A percentile compares a stretch with the other conserved stretches of the same genome.
Conservation (phyloP, 2,797 vertebrate species). For the Bradypus variegatus region DNA sequence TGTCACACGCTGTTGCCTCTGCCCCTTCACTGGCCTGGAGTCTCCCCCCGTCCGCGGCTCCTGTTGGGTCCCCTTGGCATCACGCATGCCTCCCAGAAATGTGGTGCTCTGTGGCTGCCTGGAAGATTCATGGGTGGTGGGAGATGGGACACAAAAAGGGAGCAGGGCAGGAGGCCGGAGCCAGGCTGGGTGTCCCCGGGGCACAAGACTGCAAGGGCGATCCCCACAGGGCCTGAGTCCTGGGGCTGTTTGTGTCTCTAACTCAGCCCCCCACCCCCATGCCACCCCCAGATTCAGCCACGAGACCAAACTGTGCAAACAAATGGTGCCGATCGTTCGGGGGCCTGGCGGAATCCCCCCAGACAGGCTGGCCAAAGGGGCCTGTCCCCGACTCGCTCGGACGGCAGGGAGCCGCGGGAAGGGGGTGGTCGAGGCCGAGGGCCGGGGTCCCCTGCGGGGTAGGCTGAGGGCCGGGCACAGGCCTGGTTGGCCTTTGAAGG, state of each 20-base stretch:
- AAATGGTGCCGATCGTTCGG: conserved; percentile 52
- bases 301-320: conserved; percentile 62
- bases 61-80: not conserved
- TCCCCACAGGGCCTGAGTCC: not conserved
- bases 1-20: not conserved
- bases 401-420: not conserved
- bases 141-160: not conserved
- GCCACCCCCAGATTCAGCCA: not conserved
- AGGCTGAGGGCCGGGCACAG: not conserved
- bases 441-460: not conserved
- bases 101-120: not conserved
- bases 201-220: not conserved
- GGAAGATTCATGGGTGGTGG: not conserved
- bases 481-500: conserved; percentile 55
- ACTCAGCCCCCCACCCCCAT: not conserved
- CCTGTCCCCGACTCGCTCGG: not conserved
- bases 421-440: not conserved
- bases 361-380: conserved; percentile 59
- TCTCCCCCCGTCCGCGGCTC: not conserved
- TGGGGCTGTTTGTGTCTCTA: not conserved
- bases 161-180: not conserved
- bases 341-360: conserved; percentile 34
- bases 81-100: not conserved
- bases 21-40: not conserved
- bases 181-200: not conserved